Evolutionary conservation across 53 echinoderm and acorn worm genomes (phyloP), one percentile per base, ranked within the genome.

Genomic region (Luidia sarsii): DNA sequence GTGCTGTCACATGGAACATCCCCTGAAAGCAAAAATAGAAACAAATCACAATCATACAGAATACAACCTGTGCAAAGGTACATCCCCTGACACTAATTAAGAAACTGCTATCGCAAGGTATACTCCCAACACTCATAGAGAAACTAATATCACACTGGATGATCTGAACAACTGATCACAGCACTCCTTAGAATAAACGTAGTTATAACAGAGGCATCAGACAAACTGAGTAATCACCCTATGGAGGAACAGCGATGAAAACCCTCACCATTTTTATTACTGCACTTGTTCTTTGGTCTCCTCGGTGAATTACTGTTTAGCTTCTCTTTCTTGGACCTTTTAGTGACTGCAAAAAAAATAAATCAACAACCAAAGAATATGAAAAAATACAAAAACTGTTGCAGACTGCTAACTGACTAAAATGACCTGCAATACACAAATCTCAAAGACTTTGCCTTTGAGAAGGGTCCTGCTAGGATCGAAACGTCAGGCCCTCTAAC

Each of bases 271-370:
- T 32, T 56, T 57, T 74, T 74, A 56, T 30, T 57, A 4, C 39
- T 36, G 20, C 28, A 25, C 68, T 91, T 91, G 35, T 84, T 51
- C 68, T 90, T 93, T 25, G 80, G 65, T 72, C 88, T 87, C 13
- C 87, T 90, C 33, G 90, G 86, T 31, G 90, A 87, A 65, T 87
- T 83, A 65, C 32, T 73, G 37, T 77, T 29, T 30, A 82, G 79
- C 54, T 90, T 93, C n/a, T 93, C 93, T 81, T 93, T 93, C 55
- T 74, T 87, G 45, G 80, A 36, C 67, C 79, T 80, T 55, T 90
- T 87, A 2, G 93, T 7, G 6, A 41, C 41, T 41, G 41, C 41
- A 39, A 5, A n/a, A n/a, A n/a, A n/a, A n/a, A n/a, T n/a, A n/a
- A n/a, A n/a, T n/a, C n/a, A n/a, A n/a, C n/a, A n/a, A n/a, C n/a